Conservation (phyloP, 2,888 invertebrate genomes). For the Danaus chrysippus region DNA sequence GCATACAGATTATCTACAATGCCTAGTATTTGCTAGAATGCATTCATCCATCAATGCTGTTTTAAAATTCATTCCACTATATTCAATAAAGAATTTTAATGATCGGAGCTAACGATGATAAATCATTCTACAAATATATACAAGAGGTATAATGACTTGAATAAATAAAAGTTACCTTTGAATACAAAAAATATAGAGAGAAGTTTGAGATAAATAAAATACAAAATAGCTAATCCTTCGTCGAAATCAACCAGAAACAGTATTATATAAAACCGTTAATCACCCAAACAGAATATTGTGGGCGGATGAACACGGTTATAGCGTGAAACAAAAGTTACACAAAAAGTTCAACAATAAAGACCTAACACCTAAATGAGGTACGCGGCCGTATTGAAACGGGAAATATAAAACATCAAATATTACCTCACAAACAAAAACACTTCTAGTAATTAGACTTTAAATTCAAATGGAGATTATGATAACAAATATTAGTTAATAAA, state of each 20-base stretch:
- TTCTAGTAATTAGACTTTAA: too few relatives aligned
- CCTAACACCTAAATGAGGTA: background rate
- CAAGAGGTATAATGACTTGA: too few relatives aligned
- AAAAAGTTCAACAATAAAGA: slow-evolving; percentile 10
- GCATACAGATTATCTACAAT: slow-evolving; percentile 1
- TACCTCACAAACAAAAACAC: too few relatives aligned
- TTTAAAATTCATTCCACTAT: background rate
- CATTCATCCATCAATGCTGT: background rate
- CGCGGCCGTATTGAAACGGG: background rate
- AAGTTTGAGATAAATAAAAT: background rate
- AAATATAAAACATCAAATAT: too few relatives aligned
- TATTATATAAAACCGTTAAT: slow-evolving; percentile 6
- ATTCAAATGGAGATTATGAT: too few relatives aligned
- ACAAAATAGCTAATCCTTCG: background rate
- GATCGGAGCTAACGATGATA: too few relatives aligned
- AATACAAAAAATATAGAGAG: background rate
- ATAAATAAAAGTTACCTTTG: background rate
- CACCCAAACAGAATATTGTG: slow-evolving; percentile 9
- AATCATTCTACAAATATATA: too few relatives aligned
- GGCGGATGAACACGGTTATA: slow-evolving; percentile 8
- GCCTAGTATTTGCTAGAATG: background rate
- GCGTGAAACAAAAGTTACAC: slow-evolving; percentile 13
- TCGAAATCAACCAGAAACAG: background rate
- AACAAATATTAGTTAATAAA: too few relatives aligned
- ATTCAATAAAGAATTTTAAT: background rate